A percentile compares a stretch with the other conserved stretches of the same genome.
Conservation (phyloP, 2,113 vertebrate genomes). For the Coryphaenoides rupestris region DNA sequence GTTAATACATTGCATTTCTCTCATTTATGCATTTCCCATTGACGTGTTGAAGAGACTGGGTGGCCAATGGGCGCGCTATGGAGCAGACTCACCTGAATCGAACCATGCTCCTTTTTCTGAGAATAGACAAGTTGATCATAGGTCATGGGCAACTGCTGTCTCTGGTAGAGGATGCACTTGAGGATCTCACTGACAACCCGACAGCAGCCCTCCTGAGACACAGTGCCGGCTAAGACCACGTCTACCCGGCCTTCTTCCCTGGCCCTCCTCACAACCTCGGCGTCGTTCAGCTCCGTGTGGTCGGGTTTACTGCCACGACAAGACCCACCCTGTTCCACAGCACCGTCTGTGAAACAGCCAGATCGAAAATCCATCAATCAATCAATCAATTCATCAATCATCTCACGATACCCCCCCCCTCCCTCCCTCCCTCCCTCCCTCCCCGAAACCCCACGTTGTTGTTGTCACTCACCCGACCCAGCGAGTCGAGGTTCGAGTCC, state of each 20-base stretch:
- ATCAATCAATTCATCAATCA: background rate
- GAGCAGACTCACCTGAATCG: constrained; percentile 44
- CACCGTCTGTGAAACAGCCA: constrained; percentile 27
- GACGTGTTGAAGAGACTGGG: background rate
- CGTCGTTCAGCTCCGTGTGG: constrained; percentile 30
- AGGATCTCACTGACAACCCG: constrained; percentile 88
- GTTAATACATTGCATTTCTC: background rate
- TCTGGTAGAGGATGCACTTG: constrained; percentile 89
- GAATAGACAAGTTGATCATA: constrained; percentile 87
- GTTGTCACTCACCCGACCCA: too few species aligned
- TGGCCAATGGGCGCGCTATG: background rate
- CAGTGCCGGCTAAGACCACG: constrained; percentile 79
- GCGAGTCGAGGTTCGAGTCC: too few species aligned
- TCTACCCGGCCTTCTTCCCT: constrained; percentile 71
- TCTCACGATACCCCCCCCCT: too few species aligned
- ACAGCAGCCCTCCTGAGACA: constrained; percentile 84
- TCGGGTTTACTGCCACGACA: background rate
- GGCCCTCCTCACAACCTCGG: constrained; percentile 52
- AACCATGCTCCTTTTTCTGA: constrained; percentile 66
- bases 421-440: too few species aligned
- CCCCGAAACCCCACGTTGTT: too few species aligned
- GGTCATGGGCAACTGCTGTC: constrained; percentile 92
- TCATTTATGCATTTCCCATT: background rate
- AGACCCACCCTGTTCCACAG: constrained; percentile 4
- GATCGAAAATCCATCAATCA: too few species aligned